These are phyloP conservation scores for Larimichthys crocea DNA, from an alignment of 2,113 vertebrate species.

Conservation along the genomic window DNA sequence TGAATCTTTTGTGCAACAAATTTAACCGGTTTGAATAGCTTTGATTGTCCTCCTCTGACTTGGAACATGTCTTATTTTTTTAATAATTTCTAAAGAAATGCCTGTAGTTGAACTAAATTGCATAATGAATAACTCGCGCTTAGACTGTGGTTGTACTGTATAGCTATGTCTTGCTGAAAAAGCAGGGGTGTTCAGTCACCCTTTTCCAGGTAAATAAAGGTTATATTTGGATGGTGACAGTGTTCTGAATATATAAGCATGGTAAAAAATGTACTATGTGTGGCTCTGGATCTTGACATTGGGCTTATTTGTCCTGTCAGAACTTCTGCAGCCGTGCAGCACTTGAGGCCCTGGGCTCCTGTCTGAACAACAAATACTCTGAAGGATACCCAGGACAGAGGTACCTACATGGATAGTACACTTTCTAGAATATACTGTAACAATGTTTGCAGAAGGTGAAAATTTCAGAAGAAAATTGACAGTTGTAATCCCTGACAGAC, in stretches of 20 bases:
- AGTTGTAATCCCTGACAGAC: too few relatives aligned
- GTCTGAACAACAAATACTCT: slow-evolving; percentile 96
- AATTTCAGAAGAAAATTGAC: background rate
- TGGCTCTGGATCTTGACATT: slow-evolving; percentile 35
- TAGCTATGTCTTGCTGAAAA: background rate
- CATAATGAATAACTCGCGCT: background rate
- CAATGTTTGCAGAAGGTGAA: background rate
- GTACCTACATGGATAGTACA: slow-evolving; percentile 62
- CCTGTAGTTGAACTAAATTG: background rate
- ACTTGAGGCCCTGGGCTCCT: slow-evolving; percentile 92
- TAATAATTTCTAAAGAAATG: background rate
- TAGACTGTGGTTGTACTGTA: slow-evolving; percentile 4
- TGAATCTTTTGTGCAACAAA: background rate
- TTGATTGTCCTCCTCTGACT: background rate
- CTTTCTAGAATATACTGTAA: background rate
- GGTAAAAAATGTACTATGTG: slow-evolving; percentile 7
- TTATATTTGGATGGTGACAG: slow-evolving; percentile 53
- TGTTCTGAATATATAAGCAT: slow-evolving; percentile 34
- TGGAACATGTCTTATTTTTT: background rate
- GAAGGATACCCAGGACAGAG: slow-evolving; percentile 93
- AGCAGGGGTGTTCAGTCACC: slow-evolving; percentile 14
- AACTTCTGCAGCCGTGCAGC: slow-evolving; percentile 95
- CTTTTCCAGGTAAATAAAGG: slow-evolving; percentile 33
- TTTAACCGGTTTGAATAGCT: background rate
- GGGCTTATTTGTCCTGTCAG: slow-evolving; percentile 75